Percentiles rank a stretch among this genome's conserved stretches.
phyloP scores from a whole-genome alignment of 2,113 vertebrate species.

The Phodopus roborovskii region DNA sequence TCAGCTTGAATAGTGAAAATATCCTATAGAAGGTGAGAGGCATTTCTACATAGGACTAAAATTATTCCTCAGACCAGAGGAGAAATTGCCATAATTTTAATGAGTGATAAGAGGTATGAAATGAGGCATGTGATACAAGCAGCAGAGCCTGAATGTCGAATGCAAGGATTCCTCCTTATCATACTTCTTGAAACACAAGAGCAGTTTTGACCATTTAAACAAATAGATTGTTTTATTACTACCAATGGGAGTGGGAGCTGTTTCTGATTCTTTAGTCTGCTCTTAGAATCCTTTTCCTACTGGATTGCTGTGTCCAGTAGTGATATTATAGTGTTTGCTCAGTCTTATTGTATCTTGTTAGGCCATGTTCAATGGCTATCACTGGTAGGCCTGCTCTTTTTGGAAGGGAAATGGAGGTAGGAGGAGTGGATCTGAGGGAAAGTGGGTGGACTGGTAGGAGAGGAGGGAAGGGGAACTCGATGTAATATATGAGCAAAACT shows the following conservation, averaged over 20 bases:
- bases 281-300: background rate
- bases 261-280: background rate
- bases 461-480: background rate
- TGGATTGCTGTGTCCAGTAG: background rate
- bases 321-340: background rate
- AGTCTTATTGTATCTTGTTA: background rate
- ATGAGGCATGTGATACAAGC: background rate
- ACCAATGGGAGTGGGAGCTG: background rate
- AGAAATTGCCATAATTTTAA: background rate
- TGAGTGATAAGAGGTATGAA: background rate
- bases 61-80: background rate
- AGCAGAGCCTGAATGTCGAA: background rate
- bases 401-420: background rate
- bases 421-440: background rate
- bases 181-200: conserved; percentile 14
- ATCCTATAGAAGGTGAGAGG: background rate
- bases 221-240: conserved; percentile 44
- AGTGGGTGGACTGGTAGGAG: background rate
- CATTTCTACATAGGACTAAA: background rate
- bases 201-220: conserved; percentile 22
- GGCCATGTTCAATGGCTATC: background rate
- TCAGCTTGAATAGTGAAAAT: background rate
- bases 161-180: background rate
- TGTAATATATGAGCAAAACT: background rate
- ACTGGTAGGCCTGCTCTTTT: background rate